These are phyloP conservation scores for Mixornis gularis DNA, from an alignment of 2,113 vertebrate genomes.

Conservation along the genomic window DNA sequence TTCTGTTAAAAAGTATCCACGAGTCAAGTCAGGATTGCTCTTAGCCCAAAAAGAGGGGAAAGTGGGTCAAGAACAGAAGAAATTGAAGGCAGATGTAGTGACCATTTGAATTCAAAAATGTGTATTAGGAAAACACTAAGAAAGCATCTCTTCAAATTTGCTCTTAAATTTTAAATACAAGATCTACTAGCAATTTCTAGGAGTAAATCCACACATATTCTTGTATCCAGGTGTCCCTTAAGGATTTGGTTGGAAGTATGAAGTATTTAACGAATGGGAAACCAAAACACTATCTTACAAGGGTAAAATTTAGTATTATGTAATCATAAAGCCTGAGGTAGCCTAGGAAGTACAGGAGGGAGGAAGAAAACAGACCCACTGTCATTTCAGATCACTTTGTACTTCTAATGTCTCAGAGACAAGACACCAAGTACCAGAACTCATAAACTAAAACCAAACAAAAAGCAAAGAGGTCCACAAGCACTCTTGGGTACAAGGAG, in stretches of 20 bases:
- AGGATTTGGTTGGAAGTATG: neutral
- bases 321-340: neutral
- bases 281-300: neutral
- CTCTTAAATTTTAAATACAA: neutral
- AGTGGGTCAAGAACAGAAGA: neutral
- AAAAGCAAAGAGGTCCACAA: neutral
- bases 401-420: neutral
- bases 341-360: neutral
- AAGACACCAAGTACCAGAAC: neutral
- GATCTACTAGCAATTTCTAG: neutral
- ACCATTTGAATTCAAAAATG: neutral
- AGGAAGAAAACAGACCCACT: neutral
- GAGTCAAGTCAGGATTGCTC: neutral
- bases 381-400: neutral
- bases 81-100: neutral
- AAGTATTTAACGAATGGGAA: neutral
- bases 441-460: neutral
- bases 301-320: neutral
- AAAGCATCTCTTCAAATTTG: neutral
- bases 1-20: neutral
- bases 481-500: neutral
- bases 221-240: neutral
- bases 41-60: neutral
- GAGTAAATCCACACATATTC: neutral
- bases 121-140: neutral